phyloP scores from a whole-genome alignment of 2,888 invertebrate genomes.

The Aleiodes leptofemur region DNA sequence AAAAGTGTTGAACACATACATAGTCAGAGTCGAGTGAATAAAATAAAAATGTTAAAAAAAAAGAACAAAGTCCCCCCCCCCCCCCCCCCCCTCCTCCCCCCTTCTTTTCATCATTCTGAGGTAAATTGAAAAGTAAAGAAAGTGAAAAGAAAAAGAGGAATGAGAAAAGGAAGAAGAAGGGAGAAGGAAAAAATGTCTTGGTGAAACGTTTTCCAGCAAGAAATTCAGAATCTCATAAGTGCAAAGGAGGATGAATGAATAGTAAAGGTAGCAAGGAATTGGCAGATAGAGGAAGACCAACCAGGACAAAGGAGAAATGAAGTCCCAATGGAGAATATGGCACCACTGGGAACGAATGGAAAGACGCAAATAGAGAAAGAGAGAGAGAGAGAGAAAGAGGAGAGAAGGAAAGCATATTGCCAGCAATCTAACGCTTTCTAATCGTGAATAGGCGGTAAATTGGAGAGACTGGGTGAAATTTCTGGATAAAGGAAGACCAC shows the following conservation, averaged over 20 bases:
- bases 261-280: constrained; percentile 10
- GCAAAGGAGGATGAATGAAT: background rate
- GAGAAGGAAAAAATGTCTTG: too few relatives aligned
- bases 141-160: constrained; percentile 16
- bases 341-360: constrained; percentile 39
- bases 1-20: constrained; percentile 26
- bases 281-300: constrained; percentile 22
- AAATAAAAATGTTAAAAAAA: too few relatives aligned
- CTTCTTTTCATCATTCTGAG: too few relatives aligned
- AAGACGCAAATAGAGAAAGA: constrained; percentile 14
- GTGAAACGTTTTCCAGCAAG: constrained; percentile 21
- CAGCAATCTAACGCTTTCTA: constrained; percentile 57
- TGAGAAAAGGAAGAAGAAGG: constrained; percentile 7
- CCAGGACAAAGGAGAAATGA: constrained; percentile 43
- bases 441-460: constrained; percentile 60
- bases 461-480: constrained; percentile 53
- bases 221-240: constrained; percentile 6
- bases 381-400: constrained; percentile 4
- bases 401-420: constrained; percentile 8
- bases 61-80: too few relatives aligned
- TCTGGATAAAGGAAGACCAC: constrained; percentile 46
- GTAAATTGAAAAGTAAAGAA: constrained; percentile 7
- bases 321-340: constrained; percentile 38
- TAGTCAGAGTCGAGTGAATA: background rate
- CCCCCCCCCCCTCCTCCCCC: too few relatives aligned